Percentiles rank a stretch among this genome's conserved stretches.
Evolutionary conservation across 2,888 invertebrate species (phyloP).

Genomic region (Volucella inanis): DNA sequence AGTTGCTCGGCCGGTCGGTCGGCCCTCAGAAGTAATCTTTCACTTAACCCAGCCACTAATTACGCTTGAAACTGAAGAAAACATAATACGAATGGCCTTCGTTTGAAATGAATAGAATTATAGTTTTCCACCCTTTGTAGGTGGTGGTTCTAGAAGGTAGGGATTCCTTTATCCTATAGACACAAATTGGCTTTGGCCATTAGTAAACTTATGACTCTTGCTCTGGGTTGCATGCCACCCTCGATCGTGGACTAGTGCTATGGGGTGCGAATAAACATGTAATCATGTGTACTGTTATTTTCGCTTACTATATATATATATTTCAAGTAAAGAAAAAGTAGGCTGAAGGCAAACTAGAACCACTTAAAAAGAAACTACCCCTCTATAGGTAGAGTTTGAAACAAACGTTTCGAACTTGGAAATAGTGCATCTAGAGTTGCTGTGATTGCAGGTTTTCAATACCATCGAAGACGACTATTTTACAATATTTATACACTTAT

Average conservation of each 20-base stretch:
- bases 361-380: conserved; percentile 56
- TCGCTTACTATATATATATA: conserved; percentile 14
- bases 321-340: conserved; percentile 55
- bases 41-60: conserved; percentile 60
- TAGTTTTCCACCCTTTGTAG: conserved; percentile 48
- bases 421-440: no score
- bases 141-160: conserved; percentile 16
- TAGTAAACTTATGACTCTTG: no score
- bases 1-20: neutral
- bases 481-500: no score
- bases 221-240: neutral
- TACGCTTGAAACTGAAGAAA: conserved; percentile 68
- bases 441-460: no score
- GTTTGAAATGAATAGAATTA: conserved; percentile 58
- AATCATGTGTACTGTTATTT: conserved; percentile 2
- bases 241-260: conserved; percentile 19
- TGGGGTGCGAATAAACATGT: conserved; percentile 41
- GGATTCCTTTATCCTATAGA: conserved; percentile 39
- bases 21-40: conserved; percentile 37
- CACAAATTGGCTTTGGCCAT: conserved; percentile 66
- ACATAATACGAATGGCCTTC: conserved; percentile 72
- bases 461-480: no score
- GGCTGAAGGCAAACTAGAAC: conserved; percentile 64
- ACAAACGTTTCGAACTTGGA: no score
- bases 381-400: no score